Evolutionary conservation across 1,140 invertebrate genomes (phyloP), one percentile per base, ranked within the genome.

Genomic region (Heliconius hermathena): DNA sequence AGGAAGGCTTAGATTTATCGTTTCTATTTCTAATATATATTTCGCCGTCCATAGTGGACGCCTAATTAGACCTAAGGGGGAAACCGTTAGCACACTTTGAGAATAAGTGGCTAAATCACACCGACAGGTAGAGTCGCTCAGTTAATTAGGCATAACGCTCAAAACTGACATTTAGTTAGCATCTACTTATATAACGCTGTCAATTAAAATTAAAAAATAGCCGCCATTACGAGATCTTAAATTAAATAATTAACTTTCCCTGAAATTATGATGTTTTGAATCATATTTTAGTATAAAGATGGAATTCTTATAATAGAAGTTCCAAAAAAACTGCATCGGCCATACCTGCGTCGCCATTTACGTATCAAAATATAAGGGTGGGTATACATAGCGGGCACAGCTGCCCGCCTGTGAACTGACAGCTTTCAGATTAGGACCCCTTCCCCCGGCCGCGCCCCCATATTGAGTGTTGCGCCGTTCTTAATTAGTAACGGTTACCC

Each of bases 401-500:
- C 89, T 91, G 91, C 86, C 86, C 85, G 87, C 85, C 85, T 78
- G 82, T 78, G 77, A 87, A 88, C 91, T 90, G 89, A 90, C 90
- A 92, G 89, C 91, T 94, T 93, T 93, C 90, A 93, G 90, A 94
- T 93, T 91, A 91, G 88, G 87, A 87, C 87, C 82, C 82, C 76
- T 83, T 85, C 71, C 80, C 73, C 81, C 60, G 77, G 81, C 87
- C 84, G 80, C 84, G 83, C 90, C 91, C 92, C 90, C 88, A 90
- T 92, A 93, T 93, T 90, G 92, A 90, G 89, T 90, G 75, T 77
- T 77, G 85, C 85, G 83, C 86, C 86, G 84, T 83, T 88, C 89
- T 90, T 89, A 92, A 94, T 94, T 94, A 94, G 90, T 92, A 92
- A 94, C 89, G 92, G 92, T 92, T 91, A 90, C 89, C 86, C 20